Evolutionary conservation across 2,797 vertebrate species (phyloP).

Genomic region (Etheostoma perlongum): DNA sequence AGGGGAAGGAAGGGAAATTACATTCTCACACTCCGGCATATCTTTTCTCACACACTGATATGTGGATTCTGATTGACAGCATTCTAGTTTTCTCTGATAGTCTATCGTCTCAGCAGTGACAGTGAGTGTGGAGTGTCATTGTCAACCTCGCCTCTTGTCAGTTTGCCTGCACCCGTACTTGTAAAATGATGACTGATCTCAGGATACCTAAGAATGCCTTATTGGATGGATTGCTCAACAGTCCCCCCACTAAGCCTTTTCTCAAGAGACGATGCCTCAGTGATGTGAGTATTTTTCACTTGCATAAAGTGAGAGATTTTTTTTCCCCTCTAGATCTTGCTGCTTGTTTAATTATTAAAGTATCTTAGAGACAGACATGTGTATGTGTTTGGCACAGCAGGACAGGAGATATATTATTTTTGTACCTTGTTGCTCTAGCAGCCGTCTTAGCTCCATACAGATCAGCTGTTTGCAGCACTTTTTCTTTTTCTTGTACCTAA

Average conservation of each 20-base stretch:
- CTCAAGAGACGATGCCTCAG: slow-evolving; percentile 79
- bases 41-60: slow-evolving; percentile 25
- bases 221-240: slow-evolving; percentile 51
- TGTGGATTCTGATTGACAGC: slow-evolving; percentile 47
- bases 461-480: not conserved
- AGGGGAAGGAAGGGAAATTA: slow-evolving; percentile 68
- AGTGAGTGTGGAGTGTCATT: slow-evolving; percentile 48
- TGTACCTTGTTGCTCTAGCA: not conserved
- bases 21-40: slow-evolving; percentile 53
- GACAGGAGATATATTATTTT: not conserved
- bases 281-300: slow-evolving; percentile 80
- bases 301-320: slow-evolving; percentile 11
- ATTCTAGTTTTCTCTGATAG: slow-evolving; percentile 16
- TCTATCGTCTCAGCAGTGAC: slow-evolving; percentile 29
- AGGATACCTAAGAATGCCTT: slow-evolving; percentile 67
- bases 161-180: slow-evolving; percentile 31
- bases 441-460: not conserved
- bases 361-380: slow-evolving; percentile 7
- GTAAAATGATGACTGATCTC: slow-evolving; percentile 70
- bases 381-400: slow-evolving; percentile 7
- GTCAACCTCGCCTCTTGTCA: slow-evolving; percentile 56
- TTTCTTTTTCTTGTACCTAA: not conserved
- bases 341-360: slow-evolving; percentile 25
- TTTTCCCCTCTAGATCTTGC: not conserved
- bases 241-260: slow-evolving; percentile 63